Base-by-base conservation (phyloP, 1,140 invertebrate species). In the Ostrea edulis region DNA sequence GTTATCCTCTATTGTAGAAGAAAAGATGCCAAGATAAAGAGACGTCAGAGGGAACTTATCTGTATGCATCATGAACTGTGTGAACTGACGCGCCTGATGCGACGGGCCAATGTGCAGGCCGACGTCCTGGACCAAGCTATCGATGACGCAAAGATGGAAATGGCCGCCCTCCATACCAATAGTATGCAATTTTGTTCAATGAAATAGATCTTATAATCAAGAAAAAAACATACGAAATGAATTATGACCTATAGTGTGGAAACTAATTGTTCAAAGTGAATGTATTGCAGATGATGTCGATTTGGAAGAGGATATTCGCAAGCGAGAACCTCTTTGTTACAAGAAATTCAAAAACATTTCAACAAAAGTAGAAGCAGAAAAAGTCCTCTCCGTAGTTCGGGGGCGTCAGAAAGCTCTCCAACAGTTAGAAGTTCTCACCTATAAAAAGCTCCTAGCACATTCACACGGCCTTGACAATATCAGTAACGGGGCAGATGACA, bases 1-100 rank as follows among this genome's bases (percentile, higher is more conserved):
- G 55, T 58, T 12, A 17, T 71, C 8, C 12, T 77, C 14, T 77
- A 12, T 29, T 62, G 55, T n/a, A 77, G 68, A 35, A 77, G 68
- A 25, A 77, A 77, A 77, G 68, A 77, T 8, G 68, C 68, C 35
- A 77, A 77, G 68, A 29, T 77, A 77, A 77, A 77, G 68, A 77
- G 25, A 14, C 7, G 8, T 35, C 68, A 77, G 68, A 77, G 68
- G 35, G 68, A 77, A 22, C 25, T 77, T 77, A 3, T 77, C 68
- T 77, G 68, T 77, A 77, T 77, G 68, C 68, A 77, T 12, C 68
- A 14, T 77, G 68, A 77, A 77, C 25, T 77, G 22, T 77, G 68
- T 77, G 68, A 77, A 77, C 8, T 77, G 68, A 77, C 68, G 22
- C 68, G 68, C 25, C 25, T 77, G 9, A 77, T 77, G 68, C 68